Percentiles rank a stretch among this genome's conserved stretches.
Conservation (phyloP, 2,113 vertebrate genomes). For the Cygnus buccinator region DNA sequence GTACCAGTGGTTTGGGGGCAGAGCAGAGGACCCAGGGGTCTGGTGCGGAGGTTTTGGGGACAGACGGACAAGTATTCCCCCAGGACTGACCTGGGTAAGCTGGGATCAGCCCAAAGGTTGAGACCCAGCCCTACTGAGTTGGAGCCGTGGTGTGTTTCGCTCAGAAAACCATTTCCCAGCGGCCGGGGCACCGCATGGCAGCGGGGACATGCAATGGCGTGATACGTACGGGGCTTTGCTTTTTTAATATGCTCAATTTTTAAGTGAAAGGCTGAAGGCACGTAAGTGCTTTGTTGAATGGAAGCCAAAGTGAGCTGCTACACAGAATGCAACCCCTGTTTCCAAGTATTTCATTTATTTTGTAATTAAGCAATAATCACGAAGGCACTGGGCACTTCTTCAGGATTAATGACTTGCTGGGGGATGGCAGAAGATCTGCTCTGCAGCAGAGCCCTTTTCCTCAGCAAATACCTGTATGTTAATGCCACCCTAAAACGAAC, state of each 20-base stretch:
- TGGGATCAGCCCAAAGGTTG: neutral
- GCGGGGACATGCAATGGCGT: neutral
- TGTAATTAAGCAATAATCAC: slow-evolving; percentile 42
- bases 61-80: neutral
- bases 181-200: neutral
- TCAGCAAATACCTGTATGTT: neutral
- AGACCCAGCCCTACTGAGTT: rapidly evolving
- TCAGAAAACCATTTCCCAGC: neutral
- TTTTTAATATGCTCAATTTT: rapidly evolving
- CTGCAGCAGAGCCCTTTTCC: neutral
- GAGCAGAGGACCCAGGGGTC: neutral
- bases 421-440: slow-evolving; percentile 3
- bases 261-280: neutral
- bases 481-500: neutral
- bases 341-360: slow-evolving; percentile 49
- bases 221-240: neutral
- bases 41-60: neutral
- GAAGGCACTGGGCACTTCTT: slow-evolving; percentile 14
- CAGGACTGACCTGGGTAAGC: neutral
- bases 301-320: slow-evolving; percentile 14
- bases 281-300: neutral
- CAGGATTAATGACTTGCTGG: slow-evolving; percentile 20
- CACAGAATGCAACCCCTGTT: neutral
- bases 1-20: neutral
- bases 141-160: rapidly evolving